These are phyloP conservation scores for Drosophila sp. DNA, from an alignment of 1,140 invertebrate genomes.

Conservation along the genomic window DNA sequence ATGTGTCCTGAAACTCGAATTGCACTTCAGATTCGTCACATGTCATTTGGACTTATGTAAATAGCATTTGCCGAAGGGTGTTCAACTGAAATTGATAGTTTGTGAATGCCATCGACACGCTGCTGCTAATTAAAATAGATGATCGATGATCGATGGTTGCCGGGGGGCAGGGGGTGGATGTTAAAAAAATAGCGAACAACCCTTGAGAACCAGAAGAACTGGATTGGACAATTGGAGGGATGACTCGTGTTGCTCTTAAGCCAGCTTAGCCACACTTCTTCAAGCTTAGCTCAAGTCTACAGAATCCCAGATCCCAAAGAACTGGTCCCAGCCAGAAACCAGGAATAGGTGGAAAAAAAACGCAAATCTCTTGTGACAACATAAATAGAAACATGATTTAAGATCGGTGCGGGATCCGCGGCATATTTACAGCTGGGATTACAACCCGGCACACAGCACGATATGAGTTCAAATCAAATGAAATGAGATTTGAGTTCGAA, in stretches of 20 bases:
- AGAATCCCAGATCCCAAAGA: slow-evolving; percentile 20
- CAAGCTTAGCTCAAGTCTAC: slow-evolving; percentile 26
- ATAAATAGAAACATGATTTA: slow-evolving; percentile 84
- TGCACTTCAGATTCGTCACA: slow-evolving; percentile 79
- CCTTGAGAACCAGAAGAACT: slow-evolving; percentile 65
- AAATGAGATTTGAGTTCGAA: slow-evolving; percentile 10
- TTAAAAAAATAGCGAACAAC: slow-evolving; percentile 54
- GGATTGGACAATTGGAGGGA: slow-evolving; percentile 26
- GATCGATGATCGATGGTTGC: slow-evolving; percentile 62
- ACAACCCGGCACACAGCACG: slow-evolving; percentile 64
- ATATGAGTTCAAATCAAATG: slow-evolving; percentile 9
- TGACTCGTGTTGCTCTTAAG: slow-evolving; percentile 59
- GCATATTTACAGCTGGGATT: slow-evolving; percentile 82
- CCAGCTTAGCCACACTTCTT: slow-evolving; percentile 72
- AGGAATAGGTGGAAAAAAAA: slow-evolving; percentile 5
- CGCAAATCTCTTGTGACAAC: slow-evolving; percentile 83
- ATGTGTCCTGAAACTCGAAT: slow-evolving; percentile 36
- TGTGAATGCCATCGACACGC: slow-evolving; percentile 80
- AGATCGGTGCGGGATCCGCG: slow-evolving; percentile 75
- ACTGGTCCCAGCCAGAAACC: neutral
- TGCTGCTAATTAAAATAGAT: slow-evolving; percentile 84
- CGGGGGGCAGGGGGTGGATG: slow-evolving; percentile 23
- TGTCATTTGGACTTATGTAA: slow-evolving; percentile 72
- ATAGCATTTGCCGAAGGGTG: slow-evolving; percentile 53
- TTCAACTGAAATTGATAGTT: slow-evolving; percentile 80